Base-by-base conservation (phyloP, 2,797 vertebrate species). In the Propithecus deckenii region DNA sequence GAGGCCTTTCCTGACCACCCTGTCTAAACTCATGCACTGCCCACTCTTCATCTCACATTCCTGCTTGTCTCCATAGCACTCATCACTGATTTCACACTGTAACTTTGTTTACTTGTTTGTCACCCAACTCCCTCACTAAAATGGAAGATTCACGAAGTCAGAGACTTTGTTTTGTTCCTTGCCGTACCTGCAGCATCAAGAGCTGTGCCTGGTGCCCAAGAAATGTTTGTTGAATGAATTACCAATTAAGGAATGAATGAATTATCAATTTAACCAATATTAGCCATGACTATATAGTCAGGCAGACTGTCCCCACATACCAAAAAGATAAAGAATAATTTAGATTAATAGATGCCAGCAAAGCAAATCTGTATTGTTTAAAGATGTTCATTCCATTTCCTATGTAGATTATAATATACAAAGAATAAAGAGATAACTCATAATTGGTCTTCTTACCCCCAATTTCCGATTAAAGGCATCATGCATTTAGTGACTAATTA, bases 211-310 rank as follows among this genome's bases (percentile, higher is more conserved):
- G n/a, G 43, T 90, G 76, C 1, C 89, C 38, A 96, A 71, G 65
- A 91, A 83, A 74, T 74, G 28, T 59, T 72, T 94, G 89, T 75
- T 92, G 88, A 97, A 76, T 91, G 35, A 96, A 92, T 94, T 92
- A 83, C 18, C 76, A 95, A 63, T 38, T 78, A 90, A 89, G 12
- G 65, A 83, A 90, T 72, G 41, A 91, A 89, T 25, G 5, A 86
- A 89, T 93, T 86, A 84, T 28, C 61, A 76, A 80, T 48, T 79
- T 95, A 93, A 94, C 59, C 63, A 81, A 72, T 72, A 71, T 52
- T 79, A 95, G 59, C 43, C 65, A 67, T 3, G 9, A 86, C 25
- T 59, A 23, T 87, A 10, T 32, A 81, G 59, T 76, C 76, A 94
- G 89, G 78, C 83, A 96, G 57, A 43, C 52, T 91, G 59, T 28